Evolutionary conservation across 1,140 invertebrate genomes (phyloP), one percentile per base, ranked within the genome.

Genomic region (Zaprionus nigranus): DNA sequence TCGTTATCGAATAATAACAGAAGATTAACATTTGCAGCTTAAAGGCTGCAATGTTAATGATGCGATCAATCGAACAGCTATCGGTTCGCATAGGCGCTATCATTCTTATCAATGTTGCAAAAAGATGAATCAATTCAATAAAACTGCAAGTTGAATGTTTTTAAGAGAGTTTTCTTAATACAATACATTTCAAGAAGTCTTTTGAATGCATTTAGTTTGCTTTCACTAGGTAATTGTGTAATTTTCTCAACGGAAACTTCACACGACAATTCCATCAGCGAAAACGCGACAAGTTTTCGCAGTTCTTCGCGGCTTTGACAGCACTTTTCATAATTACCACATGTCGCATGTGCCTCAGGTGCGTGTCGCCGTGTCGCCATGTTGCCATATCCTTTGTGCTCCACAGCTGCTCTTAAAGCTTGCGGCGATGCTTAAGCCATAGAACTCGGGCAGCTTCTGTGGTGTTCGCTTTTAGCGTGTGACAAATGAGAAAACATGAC

Each of bases 381-480:
- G 30, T 34, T 20, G 30, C 17, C 17, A 17, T 17, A 46, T 46
- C 40, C 40, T 46, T 17, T 46, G n/a, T 46, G 40, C 40, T 46
- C n/a, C n/a, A 17, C 40, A 17, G 15, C n/a, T 15, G 22, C 30
- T 58, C 57, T 60, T 51, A 36, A 68, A 61, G 59, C 56, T 68
- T 36, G 58, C 59, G 59, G 80, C 40, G 17, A 46, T 46, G 40
- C 61, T 63, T 34, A 60, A 59, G 62, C 51, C 54, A 59, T 54
- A 74, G 79, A 60, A 69, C 71, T 59, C 58, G 46, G 74, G 43
- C 72, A 66, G 81, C 78, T 72, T 75, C 64, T 72, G 75, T 73
- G 83, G 83, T 73, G 63, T 57, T 79, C 75, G 76, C 67, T 86
- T 67, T 86, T 71, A 77, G 59, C 63, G 68, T 76, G 74, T 62